Base-by-base conservation (phyloP, 35 echinoderm and acorn worm genomes). In the Anneissia japonica region DNA sequence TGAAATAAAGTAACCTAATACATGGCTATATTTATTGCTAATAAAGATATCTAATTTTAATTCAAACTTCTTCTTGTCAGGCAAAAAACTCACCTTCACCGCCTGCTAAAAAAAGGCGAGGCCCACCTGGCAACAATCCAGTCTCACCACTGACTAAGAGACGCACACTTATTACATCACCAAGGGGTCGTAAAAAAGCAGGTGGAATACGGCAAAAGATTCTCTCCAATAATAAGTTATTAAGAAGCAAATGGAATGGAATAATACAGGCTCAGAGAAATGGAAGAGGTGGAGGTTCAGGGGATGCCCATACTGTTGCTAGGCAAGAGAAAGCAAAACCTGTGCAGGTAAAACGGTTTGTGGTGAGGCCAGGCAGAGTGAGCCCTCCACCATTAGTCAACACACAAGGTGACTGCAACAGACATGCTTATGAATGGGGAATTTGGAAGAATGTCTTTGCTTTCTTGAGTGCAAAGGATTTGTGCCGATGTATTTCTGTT, bases 361-460 rank as follows among this genome's bases (percentile, higher is more conserved):
- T 99, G 5, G 89, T 99, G 23, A 86, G 96, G 46, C 96, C 96
- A 3, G 88, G 87, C 28, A 82, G 89, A 45, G 76, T 83, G 16
- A 91, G 81, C 32, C 92, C 89, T 37, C 96, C 92, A 29, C 92
- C 96, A n/a, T 77, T 89, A 29, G 83, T 80, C 39, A 85, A 89
- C 86, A 29, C 74, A 32, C 79, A 82, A 14, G 86, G 38, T 7
- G 83, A 91, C 36, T 92, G 90, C 19, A 74, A 37, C 46, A 79
- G 83, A 17, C 91, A 94, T 46, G 38, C 40, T 19, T 35, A 94
- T 26, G 46, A 83, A n/a, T 41, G 90, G 35, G 86, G 86, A 31
- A 85, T 86, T 28, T 99, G 96, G 96, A 91, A 94, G 82, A 83
- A 32, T 0, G 79, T 99, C 0, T 99, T 99, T 75, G 43, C 37